Evolutionary conservation across 2,113 vertebrate genomes (phyloP).

Genomic region (Bubo blakistoni): DNA sequence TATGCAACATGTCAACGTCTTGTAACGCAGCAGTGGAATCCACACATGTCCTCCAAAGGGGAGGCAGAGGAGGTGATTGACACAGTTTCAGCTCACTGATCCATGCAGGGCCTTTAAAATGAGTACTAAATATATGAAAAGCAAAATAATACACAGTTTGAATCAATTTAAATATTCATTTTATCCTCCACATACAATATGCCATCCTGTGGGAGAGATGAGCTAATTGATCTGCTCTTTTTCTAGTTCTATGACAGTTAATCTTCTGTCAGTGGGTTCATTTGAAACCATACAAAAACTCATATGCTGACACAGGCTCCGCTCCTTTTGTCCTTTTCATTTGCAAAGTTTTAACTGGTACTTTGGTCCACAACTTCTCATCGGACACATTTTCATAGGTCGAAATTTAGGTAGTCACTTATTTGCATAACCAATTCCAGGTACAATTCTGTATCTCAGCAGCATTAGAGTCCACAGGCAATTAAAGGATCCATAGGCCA

Average conservation of each 20-base stretch:
- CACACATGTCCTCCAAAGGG: not conserved
- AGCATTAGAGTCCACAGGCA: not conserved
- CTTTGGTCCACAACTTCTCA: not conserved
- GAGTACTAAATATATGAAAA: not conserved
- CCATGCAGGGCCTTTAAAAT: constrained; percentile 6
- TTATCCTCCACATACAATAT: constrained; percentile 5
- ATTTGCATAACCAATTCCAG: not conserved
- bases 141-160: not conserved
- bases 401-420: not conserved
- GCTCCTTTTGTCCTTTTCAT: not conserved
- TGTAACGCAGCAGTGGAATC: not conserved
- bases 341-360: not conserved
- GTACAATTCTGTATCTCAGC: not conserved
- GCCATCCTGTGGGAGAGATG: constrained; percentile 31
- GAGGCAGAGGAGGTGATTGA: constrained; percentile 45
- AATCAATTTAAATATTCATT: not conserved
- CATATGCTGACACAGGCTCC: not conserved
- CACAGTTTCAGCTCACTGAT: constrained; percentile 31
- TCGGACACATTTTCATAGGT: not conserved
- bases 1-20: fast-evolving
- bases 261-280: not conserved
- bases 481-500: not conserved
- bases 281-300: not conserved
- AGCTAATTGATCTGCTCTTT: constrained; percentile 30
- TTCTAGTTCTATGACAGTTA: not conserved